Percentiles rank a stretch among this genome's conserved stretches.
Conservation (phyloP, 2,797 vertebrate species). For the Parauchenoglanis ngamensis region DNA sequence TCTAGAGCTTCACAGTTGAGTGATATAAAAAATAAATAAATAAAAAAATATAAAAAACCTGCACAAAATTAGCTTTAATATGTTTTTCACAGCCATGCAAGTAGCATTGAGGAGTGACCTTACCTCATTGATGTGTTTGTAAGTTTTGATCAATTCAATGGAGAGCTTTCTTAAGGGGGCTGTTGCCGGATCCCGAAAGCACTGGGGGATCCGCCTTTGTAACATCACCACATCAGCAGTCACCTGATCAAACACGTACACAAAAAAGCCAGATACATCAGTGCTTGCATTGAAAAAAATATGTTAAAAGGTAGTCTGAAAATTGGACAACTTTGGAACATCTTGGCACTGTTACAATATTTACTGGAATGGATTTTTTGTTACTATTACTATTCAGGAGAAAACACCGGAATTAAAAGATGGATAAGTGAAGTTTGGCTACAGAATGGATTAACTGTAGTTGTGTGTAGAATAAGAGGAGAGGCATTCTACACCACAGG, state of each 20-base stretch:
- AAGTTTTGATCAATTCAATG: slow-evolving; percentile 99
- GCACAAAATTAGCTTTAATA: too few species aligned
- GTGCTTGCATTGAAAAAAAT: not conserved
- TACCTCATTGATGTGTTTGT: slow-evolving; percentile 99
- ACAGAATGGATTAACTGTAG: not conserved
- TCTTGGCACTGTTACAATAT: not conserved
- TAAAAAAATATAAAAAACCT: not conserved
- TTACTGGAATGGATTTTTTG: not conserved
- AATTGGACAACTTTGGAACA: not conserved
- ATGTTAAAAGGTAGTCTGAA: not conserved
- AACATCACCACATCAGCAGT: slow-evolving; percentile 68
- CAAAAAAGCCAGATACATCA: not conserved
- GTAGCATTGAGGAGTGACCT: slow-evolving; percentile 46
- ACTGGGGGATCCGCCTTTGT: slow-evolving; percentile 99
- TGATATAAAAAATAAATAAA: not conserved
- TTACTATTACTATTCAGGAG: not conserved
- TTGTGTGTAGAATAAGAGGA: not conserved
- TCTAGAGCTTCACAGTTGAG: not conserved
- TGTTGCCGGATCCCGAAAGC: slow-evolving; percentile 97
- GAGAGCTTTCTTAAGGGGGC: slow-evolving; percentile 99
- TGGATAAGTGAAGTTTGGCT: not conserved
- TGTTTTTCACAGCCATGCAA: not conserved
- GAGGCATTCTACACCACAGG: not conserved
- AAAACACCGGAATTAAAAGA: not conserved
- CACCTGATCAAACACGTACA: slow-evolving; percentile 48